Conservation (phyloP, 1,140 invertebrate species). For the Halictus rubicundus region DNA sequence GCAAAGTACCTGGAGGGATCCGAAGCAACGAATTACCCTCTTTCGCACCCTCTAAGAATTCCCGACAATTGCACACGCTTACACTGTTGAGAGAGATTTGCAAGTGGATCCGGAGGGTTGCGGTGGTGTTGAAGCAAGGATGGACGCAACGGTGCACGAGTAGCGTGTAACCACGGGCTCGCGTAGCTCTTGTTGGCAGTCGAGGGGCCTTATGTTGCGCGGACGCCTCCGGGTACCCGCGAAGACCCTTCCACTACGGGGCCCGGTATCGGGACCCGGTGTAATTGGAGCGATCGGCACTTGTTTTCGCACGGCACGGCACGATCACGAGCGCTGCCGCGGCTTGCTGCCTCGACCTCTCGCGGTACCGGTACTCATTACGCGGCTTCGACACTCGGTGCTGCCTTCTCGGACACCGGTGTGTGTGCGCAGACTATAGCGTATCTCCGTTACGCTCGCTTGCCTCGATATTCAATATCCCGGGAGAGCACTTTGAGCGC, state of each 20-base stretch:
- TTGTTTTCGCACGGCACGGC: slow-evolving; percentile 75
- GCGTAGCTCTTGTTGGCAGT: slow-evolving; percentile 54
- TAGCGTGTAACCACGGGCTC: slow-evolving; percentile 52
- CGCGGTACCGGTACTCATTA: slow-evolving; percentile 51
- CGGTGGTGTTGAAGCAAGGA: background rate
- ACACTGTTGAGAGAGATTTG: too few relatives aligned
- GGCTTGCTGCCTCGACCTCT: slow-evolving; percentile 35
- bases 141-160: slow-evolving; percentile 52
- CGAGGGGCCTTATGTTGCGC: slow-evolving; percentile 49
- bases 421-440: background rate
- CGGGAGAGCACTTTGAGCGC: background rate
- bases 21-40: too few relatives aligned
- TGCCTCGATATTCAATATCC: slow-evolving; percentile 43
- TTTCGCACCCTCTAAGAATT: too few relatives aligned
- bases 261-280: slow-evolving; percentile 42
- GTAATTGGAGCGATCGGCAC: slow-evolving; percentile 76
- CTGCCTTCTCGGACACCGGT: slow-evolving; percentile 10
- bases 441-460: slow-evolving; percentile 41
- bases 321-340: slow-evolving; percentile 65
- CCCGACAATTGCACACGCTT: too few relatives aligned
- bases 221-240: slow-evolving; percentile 54
- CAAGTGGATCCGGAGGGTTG: too few relatives aligned
- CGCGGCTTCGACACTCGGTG: slow-evolving; percentile 36
- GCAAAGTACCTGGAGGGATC: too few relatives aligned
- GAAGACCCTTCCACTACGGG: slow-evolving; percentile 42